Percentiles rank a stretch among this genome's conserved stretches.
phyloP scores from a whole-genome alignment of 2,797 vertebrate genomes.

The Dallia pectoralis region DNA sequence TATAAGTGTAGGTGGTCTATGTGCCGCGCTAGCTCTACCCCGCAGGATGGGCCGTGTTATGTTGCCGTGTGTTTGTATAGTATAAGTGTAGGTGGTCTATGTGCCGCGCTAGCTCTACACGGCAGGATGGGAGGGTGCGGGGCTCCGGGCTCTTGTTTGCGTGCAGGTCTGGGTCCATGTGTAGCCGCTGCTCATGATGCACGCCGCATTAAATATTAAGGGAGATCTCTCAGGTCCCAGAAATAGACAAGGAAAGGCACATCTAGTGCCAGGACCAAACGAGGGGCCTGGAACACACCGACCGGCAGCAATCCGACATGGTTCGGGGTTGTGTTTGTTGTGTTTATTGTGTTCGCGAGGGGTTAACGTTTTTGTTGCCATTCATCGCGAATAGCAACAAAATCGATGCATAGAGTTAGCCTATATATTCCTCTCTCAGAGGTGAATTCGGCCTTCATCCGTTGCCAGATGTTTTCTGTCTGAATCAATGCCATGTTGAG shows the following conservation, averaged over 20 bases:
- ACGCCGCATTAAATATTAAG: conserved; percentile 79
- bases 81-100: conserved; percentile 66
- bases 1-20: conserved; percentile 66
- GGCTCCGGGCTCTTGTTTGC: conserved; percentile 67
- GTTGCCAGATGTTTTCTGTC: neutral
- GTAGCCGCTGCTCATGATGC: conserved; percentile 77
- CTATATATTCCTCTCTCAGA: neutral
- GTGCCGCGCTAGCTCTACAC: neutral
- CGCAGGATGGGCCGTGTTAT: conserved; percentile 27
- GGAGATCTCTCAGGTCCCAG: conserved; percentile 65
- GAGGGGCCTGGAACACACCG: conserved; percentile 43
- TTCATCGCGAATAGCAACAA: neutral
- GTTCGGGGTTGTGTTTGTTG: conserved; percentile 3
- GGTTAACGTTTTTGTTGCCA: neutral
- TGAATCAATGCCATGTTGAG: neutral
- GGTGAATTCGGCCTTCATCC: neutral
- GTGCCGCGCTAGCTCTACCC: neutral
- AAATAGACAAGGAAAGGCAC: conserved; percentile 66
- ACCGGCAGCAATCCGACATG: conserved; percentile 36
- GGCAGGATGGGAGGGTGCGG: conserved; percentile 54
- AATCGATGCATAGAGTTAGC: neutral
- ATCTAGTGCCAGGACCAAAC: conserved; percentile 30
- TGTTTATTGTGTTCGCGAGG: conserved; percentile 8
- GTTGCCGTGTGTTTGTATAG: conserved; percentile 59
- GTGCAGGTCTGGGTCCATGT: conserved; percentile 72